phyloP scores from a whole-genome alignment of 2,113 vertebrate species.

The Spea bombifrons region DNA sequence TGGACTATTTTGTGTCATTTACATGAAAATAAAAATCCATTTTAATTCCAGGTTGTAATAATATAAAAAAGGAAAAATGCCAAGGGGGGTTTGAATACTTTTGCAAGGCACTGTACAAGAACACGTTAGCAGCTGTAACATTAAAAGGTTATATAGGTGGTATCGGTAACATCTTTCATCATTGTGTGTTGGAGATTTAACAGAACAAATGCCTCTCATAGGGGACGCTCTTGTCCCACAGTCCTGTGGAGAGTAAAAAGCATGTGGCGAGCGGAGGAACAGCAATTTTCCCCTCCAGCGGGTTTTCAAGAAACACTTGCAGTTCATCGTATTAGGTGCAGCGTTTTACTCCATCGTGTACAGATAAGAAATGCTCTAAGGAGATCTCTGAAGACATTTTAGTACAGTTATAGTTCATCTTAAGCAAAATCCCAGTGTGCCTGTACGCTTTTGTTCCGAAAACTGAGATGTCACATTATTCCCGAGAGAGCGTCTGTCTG shows the following conservation, averaged over 20 bases:
- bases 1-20: no score
- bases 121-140: constrained; percentile 10
- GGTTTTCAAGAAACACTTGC: constrained; percentile 60
- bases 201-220: constrained; percentile 41
- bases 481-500: constrained; percentile 58
- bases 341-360: constrained; percentile 59
- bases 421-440: constrained; percentile 58
- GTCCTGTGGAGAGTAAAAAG: constrained; percentile 52
- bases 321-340: constrained; percentile 58
- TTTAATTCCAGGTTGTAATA: no score
- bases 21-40: no score
- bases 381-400: constrained; percentile 60
- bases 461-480: constrained; percentile 68
- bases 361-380: constrained; percentile 56
- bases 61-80: no score
- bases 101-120: background rate
- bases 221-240: constrained; percentile 41
- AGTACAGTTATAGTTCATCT: constrained; percentile 64
- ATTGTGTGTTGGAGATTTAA: constrained; percentile 39
- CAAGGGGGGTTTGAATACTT: no score
- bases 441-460: constrained; percentile 72
- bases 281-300: constrained; percentile 62
- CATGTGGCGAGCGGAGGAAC: constrained; percentile 55
- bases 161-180: constrained; percentile 28
- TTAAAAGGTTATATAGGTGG: constrained; percentile 7